Percentiles rank a stretch among this genome's conserved stretches.
These are phyloP conservation scores for Steinernema hermaphroditum DNA, from an alignment of 2,888 invertebrate species.

Conservation along the genomic window DNA sequence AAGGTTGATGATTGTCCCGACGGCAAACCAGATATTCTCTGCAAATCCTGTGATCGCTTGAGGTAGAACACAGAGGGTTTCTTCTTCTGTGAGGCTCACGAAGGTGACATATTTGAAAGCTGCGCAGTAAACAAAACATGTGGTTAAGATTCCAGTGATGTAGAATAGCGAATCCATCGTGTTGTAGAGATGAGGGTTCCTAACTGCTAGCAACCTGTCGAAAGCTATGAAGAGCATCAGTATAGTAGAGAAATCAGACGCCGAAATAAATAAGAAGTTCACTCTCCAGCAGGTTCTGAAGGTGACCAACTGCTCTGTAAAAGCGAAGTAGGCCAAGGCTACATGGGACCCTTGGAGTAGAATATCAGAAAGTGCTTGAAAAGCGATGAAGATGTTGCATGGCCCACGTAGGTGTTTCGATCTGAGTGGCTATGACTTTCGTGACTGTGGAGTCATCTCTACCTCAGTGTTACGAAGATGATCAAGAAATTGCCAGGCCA, in stretches of 20 bases:
- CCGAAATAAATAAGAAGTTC: background rate
- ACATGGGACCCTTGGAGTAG: background rate
- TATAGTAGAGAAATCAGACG: background rate
- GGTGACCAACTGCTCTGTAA: background rate
- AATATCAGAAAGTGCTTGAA: background rate
- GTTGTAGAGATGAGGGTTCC: background rate
- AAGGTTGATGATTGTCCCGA: background rate
- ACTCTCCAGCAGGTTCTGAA: background rate
- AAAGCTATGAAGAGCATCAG: background rate
- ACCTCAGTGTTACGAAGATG: background rate
- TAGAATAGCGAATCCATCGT: background rate
- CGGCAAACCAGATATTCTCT: background rate
- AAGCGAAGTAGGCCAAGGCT: background rate
- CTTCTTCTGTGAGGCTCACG: background rate
- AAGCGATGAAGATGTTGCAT: background rate
- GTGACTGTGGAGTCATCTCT: background rate
- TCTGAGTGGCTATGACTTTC: background rate
- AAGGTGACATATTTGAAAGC: background rate
- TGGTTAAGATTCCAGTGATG: background rate
- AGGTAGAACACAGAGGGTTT: background rate
- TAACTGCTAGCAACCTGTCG: background rate
- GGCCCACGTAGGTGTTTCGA: background rate
- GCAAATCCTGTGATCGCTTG: background rate
- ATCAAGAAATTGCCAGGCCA: background rate
- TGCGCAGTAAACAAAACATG: background rate